Percentiles rank a stretch among this genome's conserved stretches.
Evolutionary conservation across 2,888 invertebrate genomes (phyloP).

Genomic region (Dione vanillae): DNA sequence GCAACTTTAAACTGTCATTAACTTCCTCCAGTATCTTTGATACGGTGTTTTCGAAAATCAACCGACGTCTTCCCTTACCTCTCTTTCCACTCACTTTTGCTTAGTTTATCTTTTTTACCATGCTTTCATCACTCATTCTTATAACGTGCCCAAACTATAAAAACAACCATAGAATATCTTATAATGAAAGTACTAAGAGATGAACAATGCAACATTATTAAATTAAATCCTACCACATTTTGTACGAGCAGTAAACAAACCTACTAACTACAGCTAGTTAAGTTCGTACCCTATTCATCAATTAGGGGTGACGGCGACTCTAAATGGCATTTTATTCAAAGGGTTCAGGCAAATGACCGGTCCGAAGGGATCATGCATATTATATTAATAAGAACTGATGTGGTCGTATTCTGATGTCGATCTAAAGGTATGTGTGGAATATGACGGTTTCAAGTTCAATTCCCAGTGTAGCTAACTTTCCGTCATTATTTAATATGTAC

Average conservation of each 20-base stretch:
- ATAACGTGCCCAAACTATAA: too few species aligned
- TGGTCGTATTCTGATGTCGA: background rate
- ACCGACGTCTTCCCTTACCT: too few species aligned
- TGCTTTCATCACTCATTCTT: too few species aligned
- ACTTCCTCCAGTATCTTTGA: too few species aligned
- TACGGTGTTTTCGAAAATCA: too few species aligned
- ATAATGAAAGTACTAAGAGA: too few species aligned
- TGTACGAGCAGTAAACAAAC: background rate
- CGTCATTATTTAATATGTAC: too few species aligned
- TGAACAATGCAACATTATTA: background rate
- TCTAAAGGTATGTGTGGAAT: too few species aligned
- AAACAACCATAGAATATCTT: too few species aligned
- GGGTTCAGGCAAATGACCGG: constrained; percentile 31
- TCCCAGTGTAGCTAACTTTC: background rate
- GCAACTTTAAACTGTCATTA: too few species aligned
- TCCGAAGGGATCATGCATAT: constrained; percentile 31
- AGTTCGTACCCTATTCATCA: constrained; percentile 41
- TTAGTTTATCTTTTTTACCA: too few species aligned
- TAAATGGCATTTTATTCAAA: constrained; percentile 45
- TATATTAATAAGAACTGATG: constrained; percentile 33
- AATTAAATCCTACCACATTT: background rate
- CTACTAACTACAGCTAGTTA: background rate
- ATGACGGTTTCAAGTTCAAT: background rate
- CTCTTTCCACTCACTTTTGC: too few species aligned
- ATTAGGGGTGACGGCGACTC: constrained; percentile 42